Evolutionary conservation across 2,797 vertebrate genomes (phyloP), one percentile per base, ranked within the genome.

Genomic region (Psittacula echo): DNA sequence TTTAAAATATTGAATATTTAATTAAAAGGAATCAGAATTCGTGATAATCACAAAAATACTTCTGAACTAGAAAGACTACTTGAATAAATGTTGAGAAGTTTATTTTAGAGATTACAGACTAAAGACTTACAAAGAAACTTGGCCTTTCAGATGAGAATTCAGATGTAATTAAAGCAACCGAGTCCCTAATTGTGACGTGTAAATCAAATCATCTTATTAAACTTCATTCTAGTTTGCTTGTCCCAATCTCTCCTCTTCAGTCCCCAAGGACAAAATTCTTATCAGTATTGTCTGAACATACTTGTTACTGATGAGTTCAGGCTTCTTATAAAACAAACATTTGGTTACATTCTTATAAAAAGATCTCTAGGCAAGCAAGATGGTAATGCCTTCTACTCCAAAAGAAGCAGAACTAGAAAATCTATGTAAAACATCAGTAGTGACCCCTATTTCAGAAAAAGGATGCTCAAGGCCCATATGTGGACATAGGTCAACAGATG

Each of bases 1-100:
- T 89, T 77, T 0, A 13, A 82, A 93, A 50, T 76, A 73, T 24
- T 93, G 79, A 67, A 48, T 88, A 80, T 92, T 85, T 90, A 15
- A 66, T 84, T 86, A 54, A 70, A 85, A 1, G 1, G 27, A 73
- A 66, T 74, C 27, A 76, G 65, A 95, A 87, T 87, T 54, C 13
- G 61, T 9, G 4, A 1, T 87, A 85, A 74, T 60, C 41, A 64
- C 15, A 90, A 67, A 79, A 61, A 82, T 62, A 65, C n/a, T 51
- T 79, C 65, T 87, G 41, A 89, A 77, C 34, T 71, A 73, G 21
- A 61, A 88, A 87, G 37, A 32, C 13, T 53, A 22, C 6, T 72
- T 41, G 8, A 88, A 12, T 20, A 77, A 37, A 53, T 39, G 4
- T 34, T 61, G 44, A 61, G 77, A 92, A 51, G 16, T 77, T 77